Conservation (phyloP, 2,113 vertebrate species). For the Prolemur simus region DNA sequence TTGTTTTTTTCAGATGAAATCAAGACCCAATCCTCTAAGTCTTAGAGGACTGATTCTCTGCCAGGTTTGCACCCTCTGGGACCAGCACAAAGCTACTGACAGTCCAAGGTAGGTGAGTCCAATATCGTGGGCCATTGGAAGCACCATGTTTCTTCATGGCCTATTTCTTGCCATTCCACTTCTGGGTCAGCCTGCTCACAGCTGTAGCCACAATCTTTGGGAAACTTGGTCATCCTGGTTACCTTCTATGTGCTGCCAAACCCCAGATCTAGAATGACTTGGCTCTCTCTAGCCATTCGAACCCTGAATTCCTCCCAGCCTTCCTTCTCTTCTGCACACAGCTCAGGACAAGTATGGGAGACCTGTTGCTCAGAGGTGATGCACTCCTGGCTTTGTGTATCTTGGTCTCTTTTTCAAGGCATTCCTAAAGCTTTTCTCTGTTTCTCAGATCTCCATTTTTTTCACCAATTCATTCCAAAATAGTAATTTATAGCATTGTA, state of each 20-base stretch:
- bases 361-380: not conserved
- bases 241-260: not conserved
- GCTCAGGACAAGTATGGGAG: not conserved
- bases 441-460: not conserved
- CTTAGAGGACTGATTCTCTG: not conserved
- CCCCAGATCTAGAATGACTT: not conserved
- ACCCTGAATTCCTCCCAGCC: not conserved
- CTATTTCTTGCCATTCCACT: not conserved
- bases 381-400: not conserved
- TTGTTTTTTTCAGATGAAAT: constrained; percentile 26
- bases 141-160: not conserved
- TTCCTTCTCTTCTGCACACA: not conserved
- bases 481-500: not conserved
- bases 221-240: not conserved
- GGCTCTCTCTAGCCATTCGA: not conserved
- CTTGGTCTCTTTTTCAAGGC: not conserved
- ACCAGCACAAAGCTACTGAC: fast-evolving
- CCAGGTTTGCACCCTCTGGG: not conserved
- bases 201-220: not conserved
- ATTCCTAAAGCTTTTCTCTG: not conserved
- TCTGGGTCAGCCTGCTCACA: not conserved
- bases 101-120: too few relatives aligned
- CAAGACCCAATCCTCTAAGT: not conserved
- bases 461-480: not conserved
- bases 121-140: not conserved